A percentile compares a stretch with the other conserved stretches of the same genome.
Conservation (phyloP, 2,797 vertebrate genomes). For the Liparis tanakae region DNA sequence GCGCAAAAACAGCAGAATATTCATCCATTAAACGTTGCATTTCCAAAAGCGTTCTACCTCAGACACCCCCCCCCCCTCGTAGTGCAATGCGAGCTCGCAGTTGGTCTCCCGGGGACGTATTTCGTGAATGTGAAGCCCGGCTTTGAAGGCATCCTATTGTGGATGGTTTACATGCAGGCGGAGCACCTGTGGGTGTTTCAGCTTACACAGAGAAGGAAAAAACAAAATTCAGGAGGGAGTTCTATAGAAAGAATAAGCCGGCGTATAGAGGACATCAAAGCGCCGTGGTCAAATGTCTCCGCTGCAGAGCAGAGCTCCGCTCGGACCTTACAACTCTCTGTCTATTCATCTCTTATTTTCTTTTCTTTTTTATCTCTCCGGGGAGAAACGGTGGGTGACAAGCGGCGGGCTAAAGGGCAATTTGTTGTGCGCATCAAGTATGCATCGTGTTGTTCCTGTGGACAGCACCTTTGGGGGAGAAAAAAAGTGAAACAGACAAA, state of each 20-base stretch:
- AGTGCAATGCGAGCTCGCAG: conserved; percentile 44
- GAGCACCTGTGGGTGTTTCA: conserved; percentile 66
- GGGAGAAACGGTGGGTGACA: conserved; percentile 57
- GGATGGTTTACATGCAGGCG: conserved; percentile 43
- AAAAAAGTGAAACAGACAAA: conserved; percentile 40
- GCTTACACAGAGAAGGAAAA: conserved; percentile 36
- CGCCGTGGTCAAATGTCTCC: conserved; percentile 62
- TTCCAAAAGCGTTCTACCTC: conserved; percentile 4
- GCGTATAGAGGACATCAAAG: conserved; percentile 66
- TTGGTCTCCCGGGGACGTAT: conserved; percentile 29
- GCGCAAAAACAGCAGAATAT: conserved; percentile 23
- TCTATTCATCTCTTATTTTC: conserved; percentile 7
- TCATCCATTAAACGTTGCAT: conserved; percentile 24
- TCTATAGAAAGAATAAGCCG: conserved; percentile 47
- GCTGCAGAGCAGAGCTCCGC: conserved; percentile 40
- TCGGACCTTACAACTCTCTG: conserved; percentile 20
- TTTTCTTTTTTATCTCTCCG: conserved; percentile 17
- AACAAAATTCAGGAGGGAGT: conserved; percentile 45
- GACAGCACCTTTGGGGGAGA: conserved; percentile 29
- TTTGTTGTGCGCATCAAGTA: conserved; percentile 69
- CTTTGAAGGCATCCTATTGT: conserved; percentile 58
- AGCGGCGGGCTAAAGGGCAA: conserved; percentile 60
- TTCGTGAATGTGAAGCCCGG: conserved; percentile 48
- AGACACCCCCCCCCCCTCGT: conserved; percentile 22
- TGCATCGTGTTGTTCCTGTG: conserved; percentile 60